phyloP scores from a whole-genome alignment of 2,888 invertebrate genomes.

The Trichogramma evanescens region DNA sequence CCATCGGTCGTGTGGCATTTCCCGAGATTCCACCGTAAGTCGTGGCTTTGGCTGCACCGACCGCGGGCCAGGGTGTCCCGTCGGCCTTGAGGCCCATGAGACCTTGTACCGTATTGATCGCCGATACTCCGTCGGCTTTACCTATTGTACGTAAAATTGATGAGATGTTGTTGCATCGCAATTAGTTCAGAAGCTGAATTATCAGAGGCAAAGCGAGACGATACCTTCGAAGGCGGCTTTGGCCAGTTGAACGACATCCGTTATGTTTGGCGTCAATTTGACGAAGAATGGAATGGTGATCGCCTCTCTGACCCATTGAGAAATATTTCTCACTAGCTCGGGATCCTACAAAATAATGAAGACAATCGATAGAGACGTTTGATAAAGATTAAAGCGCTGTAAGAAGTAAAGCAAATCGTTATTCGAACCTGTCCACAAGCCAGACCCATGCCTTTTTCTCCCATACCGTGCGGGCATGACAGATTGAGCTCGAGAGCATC shows the following conservation, averaged over 20 bases:
- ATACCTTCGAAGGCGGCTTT: slow-evolving; percentile 76
- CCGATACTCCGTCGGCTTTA: slow-evolving; percentile 89
- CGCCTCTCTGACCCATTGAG: slow-evolving; percentile 79
- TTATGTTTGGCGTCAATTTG: slow-evolving; percentile 96
- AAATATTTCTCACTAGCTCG: slow-evolving; percentile 78
- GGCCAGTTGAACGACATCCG: slow-evolving; percentile 85
- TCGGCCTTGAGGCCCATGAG: slow-evolving; percentile 80
- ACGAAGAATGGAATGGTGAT: slow-evolving; percentile 93
- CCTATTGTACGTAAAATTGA: slow-evolving; percentile 50
- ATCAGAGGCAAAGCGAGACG: background rate
- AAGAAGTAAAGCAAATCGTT: background rate
- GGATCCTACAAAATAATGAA: slow-evolving; percentile 59
- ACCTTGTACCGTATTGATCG: slow-evolving; percentile 95
- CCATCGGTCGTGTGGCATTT: slow-evolving; percentile 92
- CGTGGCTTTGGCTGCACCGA: slow-evolving; percentile 73
- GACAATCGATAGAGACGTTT: no score
- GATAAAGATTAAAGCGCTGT: no score
- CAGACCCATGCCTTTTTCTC: slow-evolving; percentile 95
- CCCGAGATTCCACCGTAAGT: slow-evolving; percentile 92
- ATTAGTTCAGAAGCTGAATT: no score
- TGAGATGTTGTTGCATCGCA: background rate
- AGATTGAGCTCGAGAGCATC: slow-evolving; percentile 94
- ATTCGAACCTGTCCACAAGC: slow-evolving; percentile 85
- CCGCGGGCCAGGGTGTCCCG: slow-evolving; percentile 85
- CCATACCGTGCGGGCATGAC: slow-evolving; percentile 99